phyloP scores from a whole-genome alignment of 2,797 vertebrate genomes.

The Steatocranus sp. region DNA sequence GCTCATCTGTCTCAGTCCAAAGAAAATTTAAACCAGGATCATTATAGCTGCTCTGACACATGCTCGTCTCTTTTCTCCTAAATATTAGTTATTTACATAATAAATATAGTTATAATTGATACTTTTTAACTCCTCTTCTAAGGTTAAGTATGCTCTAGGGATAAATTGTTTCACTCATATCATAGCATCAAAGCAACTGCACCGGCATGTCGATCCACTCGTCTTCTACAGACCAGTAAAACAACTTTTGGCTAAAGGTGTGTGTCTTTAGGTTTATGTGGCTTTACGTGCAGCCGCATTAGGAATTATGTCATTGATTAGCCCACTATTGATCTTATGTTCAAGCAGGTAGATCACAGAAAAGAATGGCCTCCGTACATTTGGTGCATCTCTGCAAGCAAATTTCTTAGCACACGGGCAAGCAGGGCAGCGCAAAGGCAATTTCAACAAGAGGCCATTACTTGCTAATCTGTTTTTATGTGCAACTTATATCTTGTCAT shows the following conservation, averaged over 20 bases:
- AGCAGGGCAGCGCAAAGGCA: not conserved
- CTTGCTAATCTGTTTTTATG: rapidly evolving
- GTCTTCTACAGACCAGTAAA: not conserved
- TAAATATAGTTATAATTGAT: not conserved
- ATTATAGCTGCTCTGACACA: not conserved
- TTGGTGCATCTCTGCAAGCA: not conserved
- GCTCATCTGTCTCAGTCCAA: not conserved
- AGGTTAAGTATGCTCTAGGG: not conserved
- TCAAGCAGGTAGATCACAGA: not conserved
- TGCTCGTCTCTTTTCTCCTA: rapidly evolving
- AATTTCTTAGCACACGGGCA: not conserved
- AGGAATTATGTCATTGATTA: not conserved
- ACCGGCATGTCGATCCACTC: rapidly evolving
- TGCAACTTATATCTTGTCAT: not conserved
- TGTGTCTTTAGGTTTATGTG: not conserved
- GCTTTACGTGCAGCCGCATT: not conserved
- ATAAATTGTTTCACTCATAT: not conserved
- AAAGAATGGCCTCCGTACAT: not conserved
- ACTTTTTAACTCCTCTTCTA: not conserved
- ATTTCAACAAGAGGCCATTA: not conserved
- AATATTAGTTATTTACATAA: not conserved
- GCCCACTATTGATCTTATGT: not conserved
- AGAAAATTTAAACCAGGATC: not conserved
- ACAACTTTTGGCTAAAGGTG: not conserved
- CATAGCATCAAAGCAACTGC: not conserved